Evolutionary conservation across 2,888 invertebrate genomes (phyloP), one percentile per base, ranked within the genome.

Genomic region (Euspilapteryx auroguttella): DNA sequence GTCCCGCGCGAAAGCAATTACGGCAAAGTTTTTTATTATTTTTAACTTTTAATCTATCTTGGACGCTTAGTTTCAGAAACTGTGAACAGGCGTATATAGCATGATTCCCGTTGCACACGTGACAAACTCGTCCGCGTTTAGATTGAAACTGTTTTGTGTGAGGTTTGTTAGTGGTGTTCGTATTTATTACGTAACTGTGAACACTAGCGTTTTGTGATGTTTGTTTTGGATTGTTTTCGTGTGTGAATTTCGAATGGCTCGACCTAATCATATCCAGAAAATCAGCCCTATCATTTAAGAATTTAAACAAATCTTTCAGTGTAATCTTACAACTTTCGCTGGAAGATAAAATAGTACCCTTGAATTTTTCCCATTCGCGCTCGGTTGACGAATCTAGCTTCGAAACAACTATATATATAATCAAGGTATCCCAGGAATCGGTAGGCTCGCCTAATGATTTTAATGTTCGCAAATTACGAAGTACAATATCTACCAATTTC

Each of bases 351-450:
- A 34, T 14, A 9, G 25, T 31, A 21, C 32, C 25, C 27, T 34
- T 37, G 28, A 34, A 20, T 15, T 32, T 20, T 22, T 40, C 41
- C 44, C 44, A 44, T 26, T 41, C 37, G 3, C 36, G 31, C 25
- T 34, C 34, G 2, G 40, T 39, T 2, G 31, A 14, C 2, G 30
- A 12, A 32, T 42, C 44, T 10, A 44, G 14, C 21, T 43, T 40
- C 0, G 36, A 32, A 3, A 31, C 32, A 11, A 38, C 27, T 7
- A 42, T 15, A 29, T 34, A 35, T 14, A 40, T 39, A 11, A 41
- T 32, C 12, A 43, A 13, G n/a, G 37, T 38, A 11, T 43, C 39
- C 41, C 10, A 26, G 12, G 4, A 26, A 11, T 17, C 15, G 14
- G 14, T 15, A 15, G 5, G n/a, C 20, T 15, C 17, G 9, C 26